Evolutionary conservation across 2,888 invertebrate genomes (phyloP), one percentile per base, ranked within the genome.

Genomic region (Limenitis camilla): DNA sequence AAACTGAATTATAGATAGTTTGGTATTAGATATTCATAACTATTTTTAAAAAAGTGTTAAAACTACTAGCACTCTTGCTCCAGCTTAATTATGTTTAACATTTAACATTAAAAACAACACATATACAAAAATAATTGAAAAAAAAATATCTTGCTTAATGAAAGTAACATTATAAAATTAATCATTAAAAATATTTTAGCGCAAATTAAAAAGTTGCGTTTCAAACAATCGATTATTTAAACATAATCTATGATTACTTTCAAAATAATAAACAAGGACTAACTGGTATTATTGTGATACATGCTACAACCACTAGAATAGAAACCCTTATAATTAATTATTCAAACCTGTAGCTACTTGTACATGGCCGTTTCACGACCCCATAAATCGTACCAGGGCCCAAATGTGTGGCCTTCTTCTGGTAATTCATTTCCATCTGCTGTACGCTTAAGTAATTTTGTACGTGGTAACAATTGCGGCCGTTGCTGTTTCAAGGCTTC

Each of bases 341-440:
- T 59, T 64, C 68, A 72, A 74, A 71, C 69, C 76, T 74, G 73
- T 72, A 53, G 59, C 68, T 88, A 90, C 68, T 89, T 89, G 73
- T 88, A 88, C 65, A 92, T 90, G 31, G 92, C 91, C 39, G 91
- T 89, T 76, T 94, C 93, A 52, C 91, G 88, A 31, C 92, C 95
- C 95, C 95, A 96, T 58, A 95, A 89, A 79, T 96, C 95, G 71
- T 95, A 95, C 95, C 95, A 95, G 0, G 95, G 95, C 1, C 95
- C 95, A 72, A 94, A 95, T 61, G 92, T 92, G 68, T 93, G 94
- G 7, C 90, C 91, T 52, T 90, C 90, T 67, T 89, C 89, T 46
- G 86, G 86, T 56, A 89, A 76, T 62, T 89, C 89, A 52, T 69
- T 76, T 53, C 77, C 79, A 54, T 88, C 88, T 11, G 73, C 74